Conservation (phyloP, 2,113 vertebrate genomes). For the Amphiprion ocellaris region DNA sequence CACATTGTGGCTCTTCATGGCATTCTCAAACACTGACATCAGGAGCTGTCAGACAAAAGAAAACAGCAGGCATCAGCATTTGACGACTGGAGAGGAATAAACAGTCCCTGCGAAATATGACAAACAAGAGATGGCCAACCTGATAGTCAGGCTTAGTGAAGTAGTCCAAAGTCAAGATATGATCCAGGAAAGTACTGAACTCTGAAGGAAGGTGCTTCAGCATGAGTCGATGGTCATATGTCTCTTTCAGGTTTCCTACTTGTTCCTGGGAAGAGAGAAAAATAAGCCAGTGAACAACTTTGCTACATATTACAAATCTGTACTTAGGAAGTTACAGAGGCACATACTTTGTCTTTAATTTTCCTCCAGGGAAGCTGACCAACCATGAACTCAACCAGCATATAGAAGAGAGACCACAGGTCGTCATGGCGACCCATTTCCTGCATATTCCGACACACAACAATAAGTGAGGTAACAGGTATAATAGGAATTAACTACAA, state of each 20-base stretch:
- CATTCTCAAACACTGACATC: constrained; percentile 94
- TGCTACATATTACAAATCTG: background rate
- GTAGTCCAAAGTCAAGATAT: constrained; percentile 95
- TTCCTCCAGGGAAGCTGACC: constrained; percentile 98
- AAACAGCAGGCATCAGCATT: constrained; percentile 34
- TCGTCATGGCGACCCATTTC: constrained; percentile 99
- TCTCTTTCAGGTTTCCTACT: constrained; percentile 98
- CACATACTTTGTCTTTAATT: constrained; percentile 96
- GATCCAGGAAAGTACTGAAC: constrained; percentile 93
- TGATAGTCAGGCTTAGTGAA: constrained; percentile 98
- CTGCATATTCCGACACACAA: constrained; percentile 75
- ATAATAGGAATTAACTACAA: background rate
- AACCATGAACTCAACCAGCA: constrained; percentile 97
- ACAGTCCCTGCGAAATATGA: background rate
- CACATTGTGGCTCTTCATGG: constrained; percentile 93
- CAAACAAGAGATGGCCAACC: constrained; percentile 78
- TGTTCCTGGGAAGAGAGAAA: constrained; percentile 88
- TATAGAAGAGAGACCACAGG: constrained; percentile 99
- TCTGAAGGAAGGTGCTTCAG: constrained; percentile 97
- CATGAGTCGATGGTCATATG: constrained; percentile 96
- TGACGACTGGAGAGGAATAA: constrained; percentile 10
- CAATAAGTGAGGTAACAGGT: background rate
- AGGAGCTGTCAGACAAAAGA: constrained; percentile 87
- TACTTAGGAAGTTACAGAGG: background rate
- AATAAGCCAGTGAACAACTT: background rate